These are phyloP conservation scores for Mola mola DNA, from an alignment of 2,113 vertebrate genomes.

Conservation along the genomic window DNA sequence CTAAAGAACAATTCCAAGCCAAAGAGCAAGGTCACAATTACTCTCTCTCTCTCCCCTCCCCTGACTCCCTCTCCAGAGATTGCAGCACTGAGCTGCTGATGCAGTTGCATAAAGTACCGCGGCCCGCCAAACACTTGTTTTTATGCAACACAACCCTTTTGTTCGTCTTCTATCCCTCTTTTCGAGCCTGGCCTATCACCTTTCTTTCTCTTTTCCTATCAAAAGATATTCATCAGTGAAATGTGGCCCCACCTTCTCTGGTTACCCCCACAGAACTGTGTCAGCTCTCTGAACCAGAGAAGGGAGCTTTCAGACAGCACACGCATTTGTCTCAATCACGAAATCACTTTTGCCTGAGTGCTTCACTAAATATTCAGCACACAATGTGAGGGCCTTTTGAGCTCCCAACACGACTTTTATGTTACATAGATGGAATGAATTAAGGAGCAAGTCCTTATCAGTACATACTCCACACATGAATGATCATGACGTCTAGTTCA, in stretches of 20 bases:
- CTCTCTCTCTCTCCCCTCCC: conserved; percentile 42
- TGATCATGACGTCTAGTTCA: conserved; percentile 25
- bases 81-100: conserved; percentile 69
- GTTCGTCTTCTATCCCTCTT: conserved; percentile 68
- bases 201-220: conserved; percentile 69
- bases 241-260: conserved; percentile 75
- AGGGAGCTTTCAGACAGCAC: conserved; percentile 4
- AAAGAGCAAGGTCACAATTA: conserved; percentile 72
- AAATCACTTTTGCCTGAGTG: conserved; percentile 1
- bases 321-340: conserved; percentile 8
- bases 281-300: conserved; percentile 53
- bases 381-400: background rate
- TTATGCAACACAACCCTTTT: conserved; percentile 66
- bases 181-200: conserved; percentile 64
- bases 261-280: conserved; percentile 65
- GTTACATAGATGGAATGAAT: conserved; percentile 4
- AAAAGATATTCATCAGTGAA: conserved; percentile 80
- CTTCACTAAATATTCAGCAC: conserved; percentile 9
- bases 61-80: conserved; percentile 51
- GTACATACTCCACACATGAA: conserved; percentile 27
- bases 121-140: conserved; percentile 53
- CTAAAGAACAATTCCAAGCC: conserved; percentile 61
- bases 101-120: conserved; percentile 50
- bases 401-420: conserved; percentile 9
- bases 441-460: conserved; percentile 7